Conservation (phyloP, 2,113 vertebrate genomes). For the Gambusia affinis region DNA sequence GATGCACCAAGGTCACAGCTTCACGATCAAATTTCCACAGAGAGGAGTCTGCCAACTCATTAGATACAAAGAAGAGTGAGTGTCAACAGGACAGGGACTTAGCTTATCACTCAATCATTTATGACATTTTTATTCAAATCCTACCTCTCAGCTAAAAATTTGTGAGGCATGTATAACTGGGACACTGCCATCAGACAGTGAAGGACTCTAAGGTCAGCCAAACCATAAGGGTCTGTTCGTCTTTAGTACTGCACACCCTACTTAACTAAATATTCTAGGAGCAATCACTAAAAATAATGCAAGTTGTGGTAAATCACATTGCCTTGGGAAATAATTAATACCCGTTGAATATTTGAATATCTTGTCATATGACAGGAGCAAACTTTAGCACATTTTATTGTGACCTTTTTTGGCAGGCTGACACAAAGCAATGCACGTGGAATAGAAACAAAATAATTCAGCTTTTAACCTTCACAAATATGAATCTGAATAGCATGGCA, state of each 20-base stretch:
- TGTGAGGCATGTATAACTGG: constrained; percentile 66
- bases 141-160: constrained; percentile 51
- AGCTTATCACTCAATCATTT: constrained; percentile 57
- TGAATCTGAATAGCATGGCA: too few relatives aligned
- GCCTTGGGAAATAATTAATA: not conserved
- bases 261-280: not conserved
- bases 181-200: constrained; percentile 58
- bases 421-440: too few relatives aligned
- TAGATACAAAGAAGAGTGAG: constrained; percentile 8
- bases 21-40: constrained; percentile 9
- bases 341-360: not conserved
- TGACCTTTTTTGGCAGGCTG: not conserved
- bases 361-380: not conserved
- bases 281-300: not conserved
- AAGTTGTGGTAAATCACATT: not conserved
- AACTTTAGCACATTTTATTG: not conserved
- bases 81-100: constrained; percentile 19
- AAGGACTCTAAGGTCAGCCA: constrained; percentile 56
- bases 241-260: not conserved
- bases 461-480: not conserved
- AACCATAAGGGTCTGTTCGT: not conserved
- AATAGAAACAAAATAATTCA: not conserved
- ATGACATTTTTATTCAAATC: constrained; percentile 62
- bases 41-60: constrained; percentile 38
- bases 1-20: constrained; percentile 36